These are phyloP conservation scores for Holocentrus rufus DNA, from an alignment of 2,797 vertebrate genomes.

Conservation along the genomic window DNA sequence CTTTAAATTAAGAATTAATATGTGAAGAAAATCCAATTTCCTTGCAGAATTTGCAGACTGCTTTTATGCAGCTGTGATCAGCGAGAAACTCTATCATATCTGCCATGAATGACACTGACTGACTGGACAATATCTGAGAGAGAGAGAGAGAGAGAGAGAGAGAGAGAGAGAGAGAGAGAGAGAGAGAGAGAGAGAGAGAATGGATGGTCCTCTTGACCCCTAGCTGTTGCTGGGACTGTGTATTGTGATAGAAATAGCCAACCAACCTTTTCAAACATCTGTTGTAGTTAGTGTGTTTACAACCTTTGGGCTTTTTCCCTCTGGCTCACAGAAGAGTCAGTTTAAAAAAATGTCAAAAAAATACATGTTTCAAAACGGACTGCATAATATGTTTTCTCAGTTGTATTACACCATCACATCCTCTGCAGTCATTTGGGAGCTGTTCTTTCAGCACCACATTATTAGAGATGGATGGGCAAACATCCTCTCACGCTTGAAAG, in stretches of 20 bases:
- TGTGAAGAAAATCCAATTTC: too few relatives aligned
- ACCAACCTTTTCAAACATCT: constrained; percentile 3
- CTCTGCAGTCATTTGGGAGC: neutral
- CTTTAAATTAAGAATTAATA: too few relatives aligned
- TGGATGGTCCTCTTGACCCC: constrained; percentile 30
- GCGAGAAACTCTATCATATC: too few relatives aligned
- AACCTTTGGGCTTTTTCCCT: neutral
- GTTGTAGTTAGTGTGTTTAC: constrained; percentile 4
- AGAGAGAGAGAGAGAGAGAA: neutral
- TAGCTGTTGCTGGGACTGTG: constrained; percentile 30
- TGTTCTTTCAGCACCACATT: constrained; percentile 33
- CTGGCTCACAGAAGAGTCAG: neutral
- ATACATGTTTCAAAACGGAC: neutral
- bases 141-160: too few relatives aligned
- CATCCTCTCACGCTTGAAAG: neutral
- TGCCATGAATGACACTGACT: too few relatives aligned
- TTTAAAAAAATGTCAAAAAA: neutral
- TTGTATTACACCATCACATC: neutral
- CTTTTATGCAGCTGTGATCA: too few relatives aligned
- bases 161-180: too few relatives aligned
- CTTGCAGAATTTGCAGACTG: too few relatives aligned
- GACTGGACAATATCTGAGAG: too few relatives aligned
- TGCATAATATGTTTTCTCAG: neutral
- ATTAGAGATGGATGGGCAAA: neutral
- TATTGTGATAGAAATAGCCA: constrained; percentile 21